A percentile compares a stretch with the other conserved stretches of the same genome.
Conservation (phyloP, 2,888 invertebrate species). For the Gasteruption jaculator region DNA sequence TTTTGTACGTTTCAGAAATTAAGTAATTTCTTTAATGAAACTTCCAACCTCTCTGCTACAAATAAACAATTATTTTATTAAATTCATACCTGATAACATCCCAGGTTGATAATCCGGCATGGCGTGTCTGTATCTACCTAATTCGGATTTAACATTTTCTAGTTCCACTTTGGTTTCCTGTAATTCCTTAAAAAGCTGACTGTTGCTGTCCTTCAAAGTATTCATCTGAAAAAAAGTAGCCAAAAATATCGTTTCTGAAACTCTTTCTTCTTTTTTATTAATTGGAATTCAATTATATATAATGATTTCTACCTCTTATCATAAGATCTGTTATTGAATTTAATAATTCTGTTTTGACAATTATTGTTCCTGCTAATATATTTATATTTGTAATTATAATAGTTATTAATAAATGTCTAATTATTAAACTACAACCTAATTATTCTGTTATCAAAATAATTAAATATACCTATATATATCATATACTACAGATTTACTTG, state of each 20-base stretch:
- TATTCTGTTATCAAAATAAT: too few species aligned
- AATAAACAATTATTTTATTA: conserved; percentile 3
- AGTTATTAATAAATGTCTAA: background rate
- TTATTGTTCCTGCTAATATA: background rate
- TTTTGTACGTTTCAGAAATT: too few species aligned
- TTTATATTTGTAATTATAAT: background rate
- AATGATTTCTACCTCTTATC: too few species aligned
- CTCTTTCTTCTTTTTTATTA: background rate
- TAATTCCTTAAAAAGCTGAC: conserved; percentile 71
- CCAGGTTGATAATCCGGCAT: conserved; percentile 47
- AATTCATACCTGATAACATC: conserved; percentile 44
- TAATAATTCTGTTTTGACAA: background rate
- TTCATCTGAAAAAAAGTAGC: conserved; percentile 47
- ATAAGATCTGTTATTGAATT: conserved; percentile 1
- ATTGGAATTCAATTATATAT: background rate
- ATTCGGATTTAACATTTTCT: conserved; percentile 40
- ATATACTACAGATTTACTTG: too few species aligned
- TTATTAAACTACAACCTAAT: too few species aligned
- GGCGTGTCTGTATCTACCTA: conserved; percentile 37
- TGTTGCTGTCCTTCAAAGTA: conserved; percentile 66
- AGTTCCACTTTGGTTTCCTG: conserved; percentile 67
- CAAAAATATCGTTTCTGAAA: too few species aligned
- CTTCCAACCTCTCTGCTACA: too few species aligned
- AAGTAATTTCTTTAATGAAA: too few species aligned
- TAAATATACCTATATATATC: too few species aligned